Evolutionary conservation across 2,797 vertebrate genomes (phyloP).

Genomic region (Pipistrellus kuhlii): DNA sequence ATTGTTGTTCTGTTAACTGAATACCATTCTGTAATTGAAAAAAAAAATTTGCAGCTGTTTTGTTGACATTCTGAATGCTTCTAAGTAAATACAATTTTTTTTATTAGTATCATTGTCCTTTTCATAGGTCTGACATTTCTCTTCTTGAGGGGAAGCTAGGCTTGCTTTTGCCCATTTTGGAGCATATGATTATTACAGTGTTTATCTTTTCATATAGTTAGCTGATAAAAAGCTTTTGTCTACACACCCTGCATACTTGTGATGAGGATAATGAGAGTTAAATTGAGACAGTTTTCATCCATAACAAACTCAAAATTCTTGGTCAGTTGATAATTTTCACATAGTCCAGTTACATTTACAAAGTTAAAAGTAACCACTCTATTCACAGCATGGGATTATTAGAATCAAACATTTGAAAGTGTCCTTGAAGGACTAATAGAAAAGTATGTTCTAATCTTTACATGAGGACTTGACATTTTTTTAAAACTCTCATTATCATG

Average conservation of each 20-base stretch:
- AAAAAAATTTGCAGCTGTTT: conserved; percentile 87
- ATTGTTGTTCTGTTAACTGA: too few relatives aligned
- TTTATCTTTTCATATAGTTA: conserved; percentile 87
- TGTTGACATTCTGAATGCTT: conserved; percentile 97
- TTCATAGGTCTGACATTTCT: conserved; percentile 88
- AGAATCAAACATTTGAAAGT: too few relatives aligned
- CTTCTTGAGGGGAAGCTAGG: conserved; percentile 84
- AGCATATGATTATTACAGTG: conserved; percentile 85
- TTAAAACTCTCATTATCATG: too few relatives aligned
- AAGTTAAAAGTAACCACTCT: too few relatives aligned
- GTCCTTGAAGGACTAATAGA: too few relatives aligned
- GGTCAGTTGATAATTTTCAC: too few relatives aligned
- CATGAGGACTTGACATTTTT: too few relatives aligned
- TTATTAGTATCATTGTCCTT: conserved; percentile 90
- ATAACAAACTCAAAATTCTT: too few relatives aligned
- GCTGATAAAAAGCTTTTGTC: conserved; percentile 86
- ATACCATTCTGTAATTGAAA: too few relatives aligned
- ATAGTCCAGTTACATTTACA: too few relatives aligned
- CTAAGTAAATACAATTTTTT: conserved; percentile 96
- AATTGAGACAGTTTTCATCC: conserved; percentile 58
- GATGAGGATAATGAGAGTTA: conserved; percentile 85
- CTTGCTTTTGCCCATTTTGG: conserved; percentile 86
- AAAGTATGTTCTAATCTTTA: too few relatives aligned
- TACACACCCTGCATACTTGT: conserved; percentile 85
- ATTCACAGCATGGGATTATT: too few relatives aligned